Base-by-base conservation (phyloP, 2,113 vertebrate genomes). In the Cryptotis parvus region DNA sequence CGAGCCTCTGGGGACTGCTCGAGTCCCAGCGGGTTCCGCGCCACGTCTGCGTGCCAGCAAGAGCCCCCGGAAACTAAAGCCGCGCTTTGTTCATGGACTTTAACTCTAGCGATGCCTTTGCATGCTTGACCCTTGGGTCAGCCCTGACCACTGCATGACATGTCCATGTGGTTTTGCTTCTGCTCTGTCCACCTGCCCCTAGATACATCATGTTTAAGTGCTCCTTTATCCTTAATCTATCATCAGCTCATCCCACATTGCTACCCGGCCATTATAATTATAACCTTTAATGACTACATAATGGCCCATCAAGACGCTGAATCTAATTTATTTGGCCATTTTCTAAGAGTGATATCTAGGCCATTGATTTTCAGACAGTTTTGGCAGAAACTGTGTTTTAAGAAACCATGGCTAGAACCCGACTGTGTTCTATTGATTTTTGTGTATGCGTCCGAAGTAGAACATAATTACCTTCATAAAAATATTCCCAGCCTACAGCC, bases 281-380 rank as follows among this genome's bases (percentile, higher is more conserved):
- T 58, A 45, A 89, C 58, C 55, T 93, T 87, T 95, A 96, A 90
- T 87, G 92, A 87, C 76, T 77, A 24, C 65, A 69, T 94, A 87
- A 95, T 93, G 86, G 83, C 15, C 92, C 37, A 58, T 94, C 89
- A 89, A 84, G 81, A 73, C 49, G 84, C 84, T 65, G 43, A 81
- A 92, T 83, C 92, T 96, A 91, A 93, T 93, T 95, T 94, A 89
- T 95, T 80, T 94, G 93, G 55, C 91, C 91, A 90, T 94, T 94
- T 96, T 95, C 91, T 89, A 27, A 88, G 89, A 88, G 66, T 95
- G 65, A 95, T 80, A 95, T 93, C 79, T 65, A 83, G 76, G 95
- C 68, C 92, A 93, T 93, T 58, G 92, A 96, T 93, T 94, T 84
- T 37, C 76, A 83, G 89, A 73, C 16, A 1, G 90, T 93, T 82